These are phyloP conservation scores for Oxycera nigricornis DNA, from an alignment of 2,888 invertebrate species.

Conservation along the genomic window DNA sequence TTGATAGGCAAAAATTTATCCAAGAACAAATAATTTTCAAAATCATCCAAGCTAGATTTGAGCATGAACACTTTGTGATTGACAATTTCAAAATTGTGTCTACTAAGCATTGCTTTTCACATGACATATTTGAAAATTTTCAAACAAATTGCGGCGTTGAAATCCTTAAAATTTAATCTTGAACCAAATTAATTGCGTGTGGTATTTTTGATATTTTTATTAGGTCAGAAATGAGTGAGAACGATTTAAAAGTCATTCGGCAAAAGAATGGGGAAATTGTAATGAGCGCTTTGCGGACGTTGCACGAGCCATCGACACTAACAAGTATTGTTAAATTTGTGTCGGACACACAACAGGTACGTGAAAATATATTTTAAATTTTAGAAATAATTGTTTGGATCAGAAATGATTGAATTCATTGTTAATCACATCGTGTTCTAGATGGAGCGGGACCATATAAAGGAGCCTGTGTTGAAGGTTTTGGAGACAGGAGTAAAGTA, in stretches of 20 bases:
- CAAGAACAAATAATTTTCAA: no score
- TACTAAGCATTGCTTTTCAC: background rate
- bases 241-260: background rate
- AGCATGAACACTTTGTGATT: no score
- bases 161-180: background rate
- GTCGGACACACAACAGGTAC: background rate
- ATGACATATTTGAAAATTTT: background rate
- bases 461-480: background rate
- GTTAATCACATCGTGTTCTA: background rate
- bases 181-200: no score
- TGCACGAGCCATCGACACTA: conserved; percentile 1
- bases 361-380: background rate
- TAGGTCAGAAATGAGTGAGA: background rate
- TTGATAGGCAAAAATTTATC: no score
- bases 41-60: no score
- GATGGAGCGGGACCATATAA: background rate
- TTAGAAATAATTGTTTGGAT: background rate
- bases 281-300: background rate
- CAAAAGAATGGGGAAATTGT: conserved; percentile 17
- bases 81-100: no score
- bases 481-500: conserved; percentile 14
- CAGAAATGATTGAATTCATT: background rate
- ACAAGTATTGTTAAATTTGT: conserved; percentile 7
- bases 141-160: background rate
- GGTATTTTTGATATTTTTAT: no score